Evolutionary conservation across 2,113 vertebrate genomes (phyloP).

Genomic region (Heloderma charlesbogerti): DNA sequence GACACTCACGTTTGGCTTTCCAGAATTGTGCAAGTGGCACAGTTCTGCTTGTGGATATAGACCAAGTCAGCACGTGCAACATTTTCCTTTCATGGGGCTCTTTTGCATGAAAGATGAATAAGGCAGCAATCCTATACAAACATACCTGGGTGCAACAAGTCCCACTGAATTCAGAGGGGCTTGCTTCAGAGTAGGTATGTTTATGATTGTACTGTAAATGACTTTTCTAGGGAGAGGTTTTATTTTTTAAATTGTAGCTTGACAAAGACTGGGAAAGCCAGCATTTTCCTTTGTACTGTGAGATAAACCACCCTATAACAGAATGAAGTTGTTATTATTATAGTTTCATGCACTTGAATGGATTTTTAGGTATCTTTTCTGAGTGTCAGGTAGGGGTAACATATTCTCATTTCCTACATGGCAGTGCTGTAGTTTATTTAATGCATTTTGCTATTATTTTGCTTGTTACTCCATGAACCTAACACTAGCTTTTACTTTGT

Average conservation of each 20-base stretch:
- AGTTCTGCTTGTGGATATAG: neutral
- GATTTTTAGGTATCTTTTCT: neutral
- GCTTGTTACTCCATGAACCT: neutral
- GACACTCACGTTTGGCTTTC: neutral
- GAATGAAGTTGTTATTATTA: slow-evolving; percentile 3
- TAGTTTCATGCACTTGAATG: slow-evolving; percentile 18
- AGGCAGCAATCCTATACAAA: too few species aligned
- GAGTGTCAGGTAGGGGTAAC: neutral
- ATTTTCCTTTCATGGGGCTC: neutral
- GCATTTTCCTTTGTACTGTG: neutral
- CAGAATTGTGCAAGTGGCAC: neutral
- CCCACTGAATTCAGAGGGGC: too few species aligned
- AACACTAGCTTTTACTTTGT: neutral
- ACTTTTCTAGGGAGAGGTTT: neutral
- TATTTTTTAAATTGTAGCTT: neutral
- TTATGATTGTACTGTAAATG: too few species aligned
- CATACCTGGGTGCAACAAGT: neutral
- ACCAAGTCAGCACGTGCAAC: neutral
- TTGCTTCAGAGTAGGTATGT: too few species aligned
- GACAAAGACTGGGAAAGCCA: neutral
- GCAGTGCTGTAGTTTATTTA: neutral
- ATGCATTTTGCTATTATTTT: neutral
- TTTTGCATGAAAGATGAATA: neutral
- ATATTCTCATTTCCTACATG: neutral
- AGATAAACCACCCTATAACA: neutral